Evolutionary conservation across 2,888 invertebrate genomes (phyloP), one percentile per base, ranked within the genome.

Genomic region (Parelbella ahira): DNA sequence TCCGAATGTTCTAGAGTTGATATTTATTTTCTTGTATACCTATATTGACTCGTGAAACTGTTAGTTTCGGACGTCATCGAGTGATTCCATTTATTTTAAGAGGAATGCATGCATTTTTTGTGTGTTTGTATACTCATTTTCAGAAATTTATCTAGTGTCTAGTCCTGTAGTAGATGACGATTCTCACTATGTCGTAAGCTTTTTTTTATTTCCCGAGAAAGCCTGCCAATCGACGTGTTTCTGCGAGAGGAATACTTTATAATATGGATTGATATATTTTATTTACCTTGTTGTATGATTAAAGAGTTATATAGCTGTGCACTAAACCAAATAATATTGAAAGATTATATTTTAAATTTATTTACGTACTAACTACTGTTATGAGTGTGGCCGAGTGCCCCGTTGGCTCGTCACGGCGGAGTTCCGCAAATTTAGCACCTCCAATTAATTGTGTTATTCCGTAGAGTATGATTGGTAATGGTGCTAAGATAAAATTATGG

Each of bases 51-150:
- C 46, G 51, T 48, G 56, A 37, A 56, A 54, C 69, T 62, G 60
- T 65, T 68, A 62, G 72, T 72, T 68, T 75, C 73, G 65, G 68
- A 68, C 67, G 71, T 78, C 79, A 75, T 70, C 71, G 75, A 75
- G 79, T 78, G 86, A 86, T 87, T 87, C 86, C 86, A 87, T 86
- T 84, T 87, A 78, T 74, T 80, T 66, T 86, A 84, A 84, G 84
- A 77, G 83, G 75, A 82, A 86, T 86, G 80, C 73, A 86, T 86
- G 82, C 86, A 86, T n/a, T 86, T 87, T 83, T 70, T 71, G 84
- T 80, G 75, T 86, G 84, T 79, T 71, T 82, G 83, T 81, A 63
- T 74, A 80, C 74, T 84, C 81, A 79, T 79, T 75, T 77, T 78
- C 75, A 72, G 69, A 75, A 69, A 74, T 29, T 29, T 15, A 15